Conservation (phyloP, 2,113 vertebrate species). For the Rhea americana region DNA sequence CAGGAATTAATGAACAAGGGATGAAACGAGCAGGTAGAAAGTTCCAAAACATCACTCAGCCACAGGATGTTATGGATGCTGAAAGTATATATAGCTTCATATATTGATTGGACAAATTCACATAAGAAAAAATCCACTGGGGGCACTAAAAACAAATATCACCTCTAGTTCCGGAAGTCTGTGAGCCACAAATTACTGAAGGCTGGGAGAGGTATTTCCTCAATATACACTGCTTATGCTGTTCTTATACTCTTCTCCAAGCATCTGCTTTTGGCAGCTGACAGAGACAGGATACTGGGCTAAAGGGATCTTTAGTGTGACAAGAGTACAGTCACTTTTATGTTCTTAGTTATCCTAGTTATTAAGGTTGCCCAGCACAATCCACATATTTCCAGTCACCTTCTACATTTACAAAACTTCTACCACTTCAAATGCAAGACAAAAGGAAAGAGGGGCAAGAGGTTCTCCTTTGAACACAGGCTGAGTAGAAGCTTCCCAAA, state of each 20-base stretch:
- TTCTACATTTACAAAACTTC: not conserved
- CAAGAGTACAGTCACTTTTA: not conserved
- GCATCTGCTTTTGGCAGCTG: slow-evolving; percentile 52
- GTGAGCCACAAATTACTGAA: slow-evolving; percentile 62
- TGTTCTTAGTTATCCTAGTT: not conserved
- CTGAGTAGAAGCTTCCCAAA: not conserved
- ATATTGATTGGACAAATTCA: not conserved
- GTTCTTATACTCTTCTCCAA: slow-evolving; percentile 13
- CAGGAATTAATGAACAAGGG: not conserved
- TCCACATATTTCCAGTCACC: not conserved
- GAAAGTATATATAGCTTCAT: not conserved
- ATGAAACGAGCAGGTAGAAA: slow-evolving; percentile 21
- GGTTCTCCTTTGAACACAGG: not conserved
- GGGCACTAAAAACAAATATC: slow-evolving; percentile 65
- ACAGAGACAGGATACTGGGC: not conserved
- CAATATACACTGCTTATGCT: not conserved
- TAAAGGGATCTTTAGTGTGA: not conserved
- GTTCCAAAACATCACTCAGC: slow-evolving; percentile 6
- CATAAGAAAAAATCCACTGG: slow-evolving; percentile 47
- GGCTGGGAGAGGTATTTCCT: slow-evolving; percentile 63
- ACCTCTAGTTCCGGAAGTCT: slow-evolving; percentile 62
- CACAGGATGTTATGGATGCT: slow-evolving; percentile 55
- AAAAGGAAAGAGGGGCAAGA: not conserved
- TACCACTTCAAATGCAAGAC: not conserved
- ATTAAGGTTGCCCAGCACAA: not conserved